Evolutionary conservation across 1,140 invertebrate genomes (phyloP), one percentile per base, ranked within the genome.

Genomic region (Rhopalosiphum maidis): DNA sequence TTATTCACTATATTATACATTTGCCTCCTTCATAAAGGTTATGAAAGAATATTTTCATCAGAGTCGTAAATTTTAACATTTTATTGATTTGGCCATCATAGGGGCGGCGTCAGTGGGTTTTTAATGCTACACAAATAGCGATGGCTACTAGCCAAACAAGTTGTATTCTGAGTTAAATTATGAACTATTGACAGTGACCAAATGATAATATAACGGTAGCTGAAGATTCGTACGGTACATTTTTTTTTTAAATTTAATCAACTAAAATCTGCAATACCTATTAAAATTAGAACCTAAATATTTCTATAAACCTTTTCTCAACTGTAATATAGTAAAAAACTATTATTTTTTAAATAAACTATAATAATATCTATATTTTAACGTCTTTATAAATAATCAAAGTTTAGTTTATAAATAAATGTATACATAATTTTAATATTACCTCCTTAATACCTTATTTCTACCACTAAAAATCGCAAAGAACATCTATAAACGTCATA

Each of bases 81-180:
- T 93, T 93, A 93, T 93, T 55, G 91, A 93, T 93, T 83, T 35
- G 68, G 21, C 91, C 91, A 51, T 92, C 77, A 41, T 9, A 8
- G 55, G 37, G 22, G 51, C 88, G 15, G 37, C 22, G 82, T 54
- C 46, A 23, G 91, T 35, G 46, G 82, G 48, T 93, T 86, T 86
- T 92, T 89, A 83, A 92, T 35, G 46, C n/a, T 51, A 92, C 60
- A 93, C 51, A n/a, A 54, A 54, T 35, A 30, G 46, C 91, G 35
- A 54, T 93, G 91, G 91, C 91, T 93, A 93, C 77, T 54, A 54
- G 77, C 91, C 91, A 93, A 93, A 93, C 91, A 37, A 83, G 91
- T 92, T 93, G 55, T 41, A 86, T 77, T 77, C 60, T 77, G 60
- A 77, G 30, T 77, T 77, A 77, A n/a, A 77, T n/a, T 77, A 77